Evolutionary conservation across 2,888 invertebrate species (phyloP), one percentile per base, ranked within the genome.

Genomic region (Cetonia aurata): DNA sequence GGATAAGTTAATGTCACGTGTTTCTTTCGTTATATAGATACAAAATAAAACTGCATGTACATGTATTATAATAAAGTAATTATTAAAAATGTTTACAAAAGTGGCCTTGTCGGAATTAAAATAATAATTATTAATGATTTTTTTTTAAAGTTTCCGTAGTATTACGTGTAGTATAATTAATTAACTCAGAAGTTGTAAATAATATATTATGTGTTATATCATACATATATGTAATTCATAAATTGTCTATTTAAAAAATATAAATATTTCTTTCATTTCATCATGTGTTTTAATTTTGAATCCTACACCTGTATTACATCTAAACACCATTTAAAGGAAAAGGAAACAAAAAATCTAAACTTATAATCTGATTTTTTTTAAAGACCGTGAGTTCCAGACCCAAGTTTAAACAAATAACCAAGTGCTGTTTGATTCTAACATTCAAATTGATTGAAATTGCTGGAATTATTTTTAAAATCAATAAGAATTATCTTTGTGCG

Each of bases 141-240:
- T 57, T 42, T 72, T 72, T 69, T 44, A 44, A 60, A 25, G 46
- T 67, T 67, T 53, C 66, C 65, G 67, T 71, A 71, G 71, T 70
- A 44, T 71, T 71, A 67, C 46, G 67, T 42, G 68, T 71, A 71
- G 71, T 56, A 56, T 67, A 69, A 44, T 69, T 70, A 25, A 25
- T 25, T 25, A 25, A 72, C 69, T 59, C 72, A 71, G 69, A 71
- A 75, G 72, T 74, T 76, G 76, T 76, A 71, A 71, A 71, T 71
- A 71, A 76, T 72, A 76, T 75, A 76, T 75, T 76, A 75, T 76
- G 73, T 76, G 75, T 76, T 76, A 75, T 72, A 75, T 73, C 74
- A 75, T 75, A 72, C 73, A 71, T 75, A 74, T 74, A 75, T 75
- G 75, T 76, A 75, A 74, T 74, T 75, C 75, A 74, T 73, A 76